These are phyloP conservation scores for Pteropus alecto DNA, from an alignment of 2,113 vertebrate genomes.

Conservation along the genomic window DNA sequence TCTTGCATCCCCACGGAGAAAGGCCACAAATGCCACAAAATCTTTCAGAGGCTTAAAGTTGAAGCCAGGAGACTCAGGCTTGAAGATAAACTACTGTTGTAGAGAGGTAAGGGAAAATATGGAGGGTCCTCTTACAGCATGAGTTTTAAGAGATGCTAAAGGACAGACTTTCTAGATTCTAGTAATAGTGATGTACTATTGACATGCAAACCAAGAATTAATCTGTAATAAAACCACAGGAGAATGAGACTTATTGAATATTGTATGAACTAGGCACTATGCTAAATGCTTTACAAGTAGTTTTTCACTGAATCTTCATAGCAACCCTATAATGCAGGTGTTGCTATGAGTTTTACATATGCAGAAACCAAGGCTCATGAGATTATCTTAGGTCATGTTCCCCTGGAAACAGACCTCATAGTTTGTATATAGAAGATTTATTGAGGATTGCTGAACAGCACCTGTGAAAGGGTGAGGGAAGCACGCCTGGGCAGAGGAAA, in stretches of 20 bases:
- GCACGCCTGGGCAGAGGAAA: not conserved
- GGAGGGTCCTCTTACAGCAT: not conserved
- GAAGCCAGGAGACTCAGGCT: not conserved
- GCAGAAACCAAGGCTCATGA: not conserved
- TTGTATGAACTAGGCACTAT: not conserved
- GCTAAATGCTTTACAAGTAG: not conserved
- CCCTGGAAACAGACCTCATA: not conserved
- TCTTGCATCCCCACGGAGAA: not conserved
- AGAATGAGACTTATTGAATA: not conserved
- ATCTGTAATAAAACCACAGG: not conserved
- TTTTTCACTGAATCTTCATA: conserved; percentile 1
- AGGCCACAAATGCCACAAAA: not conserved
- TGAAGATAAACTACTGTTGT: not conserved
- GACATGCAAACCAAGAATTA: not conserved
- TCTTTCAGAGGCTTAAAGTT: not conserved
- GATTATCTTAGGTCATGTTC: not conserved
- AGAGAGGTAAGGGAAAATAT: not conserved
- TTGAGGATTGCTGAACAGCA: not conserved
- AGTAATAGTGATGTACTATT: not conserved
- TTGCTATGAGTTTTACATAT: not conserved
- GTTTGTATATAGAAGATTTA: not conserved
- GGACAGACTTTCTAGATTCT: not conserved
- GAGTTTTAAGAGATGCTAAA: not conserved
- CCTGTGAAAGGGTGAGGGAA: not conserved
- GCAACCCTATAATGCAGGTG: not conserved